These are phyloP conservation scores for Labrus mixtus DNA, from an alignment of 2,113 vertebrate genomes.

Conservation along the genomic window DNA sequence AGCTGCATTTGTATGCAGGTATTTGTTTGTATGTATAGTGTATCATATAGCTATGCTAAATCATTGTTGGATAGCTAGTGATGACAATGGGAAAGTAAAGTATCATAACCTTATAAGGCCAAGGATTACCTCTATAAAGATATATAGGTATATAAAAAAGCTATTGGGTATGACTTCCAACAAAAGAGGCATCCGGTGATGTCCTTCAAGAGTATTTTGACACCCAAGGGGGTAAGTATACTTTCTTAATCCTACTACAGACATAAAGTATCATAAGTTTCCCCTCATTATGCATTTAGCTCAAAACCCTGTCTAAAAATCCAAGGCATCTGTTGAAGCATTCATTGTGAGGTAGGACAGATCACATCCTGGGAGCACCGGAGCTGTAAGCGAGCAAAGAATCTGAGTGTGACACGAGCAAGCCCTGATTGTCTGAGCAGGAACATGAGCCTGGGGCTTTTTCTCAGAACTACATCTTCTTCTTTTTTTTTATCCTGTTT, in stretches of 20 bases:
- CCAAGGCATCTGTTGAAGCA: slow-evolving; percentile 38
- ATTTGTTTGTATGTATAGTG: too few species aligned
- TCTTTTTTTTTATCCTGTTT: slow-evolving; percentile 14
- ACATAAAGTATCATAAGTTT: not conserved
- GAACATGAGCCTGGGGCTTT: slow-evolving; percentile 58
- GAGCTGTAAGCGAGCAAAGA: slow-evolving; percentile 32
- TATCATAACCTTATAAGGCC: too few species aligned
- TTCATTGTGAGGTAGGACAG: slow-evolving; percentile 15
- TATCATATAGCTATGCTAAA: too few species aligned
- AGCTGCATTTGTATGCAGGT: too few species aligned
- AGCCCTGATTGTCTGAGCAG: slow-evolving; percentile 52
- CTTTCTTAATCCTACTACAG: not conserved
- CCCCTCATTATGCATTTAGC: slow-evolving; percentile 35
- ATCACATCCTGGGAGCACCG: slow-evolving; percentile 35
- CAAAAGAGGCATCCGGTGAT: not conserved
- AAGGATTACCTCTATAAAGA: too few species aligned
- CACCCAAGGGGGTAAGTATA: not conserved
- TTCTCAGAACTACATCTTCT: slow-evolving; percentile 53
- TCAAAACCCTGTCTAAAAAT: slow-evolving; percentile 35
- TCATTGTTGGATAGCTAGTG: too few species aligned
- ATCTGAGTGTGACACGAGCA: slow-evolving; percentile 38
- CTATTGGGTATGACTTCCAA: not conserved
- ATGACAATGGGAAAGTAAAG: too few species aligned
- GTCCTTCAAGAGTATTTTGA: slow-evolving; percentile 6
- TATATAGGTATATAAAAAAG: too few species aligned